Percentiles rank a stretch among this genome's conserved stretches.
These are phyloP conservation scores for Neoascia interrupta DNA, from an alignment of 2,888 invertebrate species.

Conservation along the genomic window DNA sequence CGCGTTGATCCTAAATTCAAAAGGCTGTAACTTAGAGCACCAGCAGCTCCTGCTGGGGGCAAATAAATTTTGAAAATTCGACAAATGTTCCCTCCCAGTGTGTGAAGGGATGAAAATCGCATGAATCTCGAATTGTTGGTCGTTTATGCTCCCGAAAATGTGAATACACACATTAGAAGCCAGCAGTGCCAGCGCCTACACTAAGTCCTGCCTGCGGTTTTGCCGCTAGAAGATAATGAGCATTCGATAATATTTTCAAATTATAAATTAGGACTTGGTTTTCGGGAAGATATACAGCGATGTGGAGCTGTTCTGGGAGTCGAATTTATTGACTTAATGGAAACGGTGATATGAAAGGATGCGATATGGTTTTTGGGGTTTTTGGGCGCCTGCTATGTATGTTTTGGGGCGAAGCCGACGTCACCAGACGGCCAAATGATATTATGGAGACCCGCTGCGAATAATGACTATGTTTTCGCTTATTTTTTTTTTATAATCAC, in stretches of 20 bases:
- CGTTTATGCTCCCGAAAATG: background rate
- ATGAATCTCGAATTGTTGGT: constrained; percentile 31
- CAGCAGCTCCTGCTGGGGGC: background rate
- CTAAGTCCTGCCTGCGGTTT: constrained; percentile 22
- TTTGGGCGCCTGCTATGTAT: too few relatives aligned
- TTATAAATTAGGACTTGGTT: constrained; percentile 42
- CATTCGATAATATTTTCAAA: constrained; percentile 43
- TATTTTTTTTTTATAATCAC: background rate
- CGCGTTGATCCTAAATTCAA: background rate
- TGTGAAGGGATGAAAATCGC: background rate
- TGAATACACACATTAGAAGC: background rate
- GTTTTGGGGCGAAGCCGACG: too few relatives aligned
- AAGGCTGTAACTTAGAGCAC: background rate
- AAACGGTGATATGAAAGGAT: constrained; percentile 33
- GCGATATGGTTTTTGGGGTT: constrained; percentile 15
- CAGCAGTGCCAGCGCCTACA: background rate
- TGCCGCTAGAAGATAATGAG: constrained; percentile 39
- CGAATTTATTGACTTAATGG: constrained; percentile 34
- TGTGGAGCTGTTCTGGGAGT: constrained; percentile 6
- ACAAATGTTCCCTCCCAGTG: constrained; percentile 4
- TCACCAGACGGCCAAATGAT: constrained; percentile 18
- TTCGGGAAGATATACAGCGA: too few relatives aligned
- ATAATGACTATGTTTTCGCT: constrained; percentile 32
- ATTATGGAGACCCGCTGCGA: constrained; percentile 31
- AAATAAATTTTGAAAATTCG: constrained; percentile 34